Base-by-base conservation (phyloP, 1,140 invertebrate genomes). In the Oryctes rhinoceros region DNA sequence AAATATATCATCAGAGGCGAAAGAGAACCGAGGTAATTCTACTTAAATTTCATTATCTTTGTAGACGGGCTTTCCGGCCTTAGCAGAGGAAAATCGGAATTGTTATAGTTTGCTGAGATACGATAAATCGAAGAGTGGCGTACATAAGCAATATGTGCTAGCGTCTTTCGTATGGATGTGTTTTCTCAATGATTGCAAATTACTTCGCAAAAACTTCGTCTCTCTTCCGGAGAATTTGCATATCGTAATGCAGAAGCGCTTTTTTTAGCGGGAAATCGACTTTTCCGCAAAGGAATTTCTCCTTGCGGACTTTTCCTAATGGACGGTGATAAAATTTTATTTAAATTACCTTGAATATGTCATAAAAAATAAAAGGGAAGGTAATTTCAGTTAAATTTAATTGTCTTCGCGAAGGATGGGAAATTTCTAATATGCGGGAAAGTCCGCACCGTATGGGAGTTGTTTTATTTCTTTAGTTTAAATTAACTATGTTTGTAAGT, bases 31-130 rank as follows among this genome's bases (percentile, higher is more conserved):
- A 18, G 53, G 53, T n/a, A 59, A 59, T 59, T 59, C 13, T 59
- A 59, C 53, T 59, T 59, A 59, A 59, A 59, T 59, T 59, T 59
- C 15, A 59, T 59, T 59, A 18, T 59, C 10, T n/a, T 59, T 18
- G n/a, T 18, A 59, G 53, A 59, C 18, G 53, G 13, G 15, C 18
- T 44, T 44, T 1, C 9, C 39, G 39, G 3, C 39, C 5, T 44
- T 44, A 44, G 9, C 39, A 4, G 18, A 4, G 15, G 15, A 59
- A 59, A 59, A 59, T 59, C 53, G 53, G 15, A 59, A 18, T 59
- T n/a, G 18, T 7, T 59, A 18, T 2, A 44, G 39, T 44, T 44
- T 0, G 5, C 5, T 3, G 5, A 44, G 5, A 44, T 44, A 44
- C 9, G 39, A 44, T 4, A 44, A 44, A 44, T 44, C 5, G 9